phyloP scores from a whole-genome alignment of 2,888 invertebrate species.

The Sycophila texana region DNA sequence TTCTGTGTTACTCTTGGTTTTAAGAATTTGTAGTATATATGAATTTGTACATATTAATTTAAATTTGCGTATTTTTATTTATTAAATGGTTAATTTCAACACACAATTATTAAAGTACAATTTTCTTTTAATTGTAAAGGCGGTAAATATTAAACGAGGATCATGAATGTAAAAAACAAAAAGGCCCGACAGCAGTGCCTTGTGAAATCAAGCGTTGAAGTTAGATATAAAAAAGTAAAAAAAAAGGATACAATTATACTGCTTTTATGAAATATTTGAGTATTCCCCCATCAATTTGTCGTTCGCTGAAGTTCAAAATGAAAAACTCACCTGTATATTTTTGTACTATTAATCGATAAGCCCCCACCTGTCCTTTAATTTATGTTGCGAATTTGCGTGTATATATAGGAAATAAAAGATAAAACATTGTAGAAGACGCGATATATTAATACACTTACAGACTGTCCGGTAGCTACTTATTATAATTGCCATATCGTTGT shows the following conservation, averaged over 20 bases:
- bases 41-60: too few species aligned
- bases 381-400: constrained; percentile 61
- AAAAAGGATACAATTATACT: constrained; percentile 43
- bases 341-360: constrained; percentile 67
- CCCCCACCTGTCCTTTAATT: constrained; percentile 60
- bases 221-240: constrained; percentile 40
- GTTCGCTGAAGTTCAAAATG: constrained; percentile 47
- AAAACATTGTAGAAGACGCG: constrained; percentile 26
- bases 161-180: background rate
- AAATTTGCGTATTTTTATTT: background rate
- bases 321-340: constrained; percentile 65
- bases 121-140: background rate
- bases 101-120: background rate
- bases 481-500: constrained; percentile 53
- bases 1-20: background rate
- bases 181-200: constrained; percentile 54
- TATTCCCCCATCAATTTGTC: constrained; percentile 42
- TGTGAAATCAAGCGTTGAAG: constrained; percentile 38
- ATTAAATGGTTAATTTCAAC: constrained; percentile 3
- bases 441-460: constrained; percentile 50
- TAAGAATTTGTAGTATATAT: background rate
- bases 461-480: constrained; percentile 51
- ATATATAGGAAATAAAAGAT: constrained; percentile 54
- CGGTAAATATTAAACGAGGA: too few species aligned
- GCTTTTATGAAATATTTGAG: constrained; percentile 28